Base-by-base conservation (phyloP, 2,888 invertebrate species). In the Latrodectus hesperus region DNA sequence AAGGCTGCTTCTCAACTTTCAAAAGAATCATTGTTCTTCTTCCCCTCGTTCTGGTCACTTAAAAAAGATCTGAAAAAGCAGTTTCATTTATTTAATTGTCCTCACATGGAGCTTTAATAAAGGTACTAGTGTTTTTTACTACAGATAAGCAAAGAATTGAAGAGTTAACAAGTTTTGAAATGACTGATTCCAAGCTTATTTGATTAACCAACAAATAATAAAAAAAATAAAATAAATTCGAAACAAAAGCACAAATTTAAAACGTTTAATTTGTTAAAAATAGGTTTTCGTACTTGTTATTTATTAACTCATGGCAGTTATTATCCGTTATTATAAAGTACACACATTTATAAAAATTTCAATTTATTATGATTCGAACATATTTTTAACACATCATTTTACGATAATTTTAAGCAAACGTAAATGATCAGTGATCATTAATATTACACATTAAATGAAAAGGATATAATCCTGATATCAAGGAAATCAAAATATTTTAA, bases 31-130 rank as follows among this genome's bases (percentile, higher is more conserved):
- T 77, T 77, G 68, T 77, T 77, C 77, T 10, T 22, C 12, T 26
- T 68, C 12, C 67, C 60, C 60, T 11, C 52, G 52, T 80, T 72
- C 80, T 60, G 80, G 70, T 55, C 72, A 12, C 71, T 64, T 80
- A 64, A 72, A 68, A 51, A 60, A 9, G 9, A n/a, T 49, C 73
- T 16, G 49, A 73, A 79, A 73, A 64, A 80, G 14, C 9, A 71
- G 60, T 72, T 52, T 51, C 64, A 26, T 67, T 73, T 73, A 55
- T 67, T 72, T 81, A 81, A 81, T 81, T 81, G 81, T 81, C 73
- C 67, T 52, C 26, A 38, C 9, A 65, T 52, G 26, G 22, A 38
- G 16, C 64, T 71, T 14, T 64, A 60, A 60, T 64, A 64, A 80
- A 80, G 55, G 80, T 73, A n/a, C 12, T 11, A 60, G 60, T 60